Evolutionary conservation across 1,140 invertebrate species (phyloP), one percentile per base, ranked within the genome.

Genomic region (Dreissena polymorpha): DNA sequence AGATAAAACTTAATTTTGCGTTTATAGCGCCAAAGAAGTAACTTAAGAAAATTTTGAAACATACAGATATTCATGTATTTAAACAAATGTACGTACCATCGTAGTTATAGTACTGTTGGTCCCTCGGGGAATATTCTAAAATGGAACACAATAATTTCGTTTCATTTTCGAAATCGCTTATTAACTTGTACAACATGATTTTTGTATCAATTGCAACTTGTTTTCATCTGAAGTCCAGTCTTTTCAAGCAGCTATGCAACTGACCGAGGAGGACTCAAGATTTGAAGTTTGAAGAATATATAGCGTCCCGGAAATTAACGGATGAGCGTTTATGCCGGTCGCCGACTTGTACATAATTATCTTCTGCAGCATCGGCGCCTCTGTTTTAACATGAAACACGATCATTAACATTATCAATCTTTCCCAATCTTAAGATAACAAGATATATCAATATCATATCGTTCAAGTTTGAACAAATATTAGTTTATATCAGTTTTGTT

Each of bases 151-250:
- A 55, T 23, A 51, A 7, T 39, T 8, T 60, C n/a, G 79, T 82
- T 82, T 82, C 79, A 65, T 55, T 60, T 74, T 82, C 79, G 27
- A 82, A 74, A n/a, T 82, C 79, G 39, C 53, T 63, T 12, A 82
- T 67, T 29, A 70, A 82, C 67, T 74, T 82, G 25, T 51, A 82
- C 21, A 82, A 63, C 79, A 82, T 82, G 0, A 14, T 60, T 7
- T 5, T 55, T 64, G 13, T 50, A 49, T 13, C 23, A 39, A 16
- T n/a, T 12, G 18, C 14, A 68, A 12, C 39, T 39, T 39, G n/a
- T 39, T 39, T 39, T 39, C 39, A 39, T 39, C 2, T 39, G 2
- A 77, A 67, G 13, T 68, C 60, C 63, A 10, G 23, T 51, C 18
- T 51, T 39, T 16, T 49, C 0, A 13, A n/a, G 39, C 25, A 74